Conservation (phyloP, 2,888 invertebrate genomes). For the Sesia bembeciformis region DNA sequence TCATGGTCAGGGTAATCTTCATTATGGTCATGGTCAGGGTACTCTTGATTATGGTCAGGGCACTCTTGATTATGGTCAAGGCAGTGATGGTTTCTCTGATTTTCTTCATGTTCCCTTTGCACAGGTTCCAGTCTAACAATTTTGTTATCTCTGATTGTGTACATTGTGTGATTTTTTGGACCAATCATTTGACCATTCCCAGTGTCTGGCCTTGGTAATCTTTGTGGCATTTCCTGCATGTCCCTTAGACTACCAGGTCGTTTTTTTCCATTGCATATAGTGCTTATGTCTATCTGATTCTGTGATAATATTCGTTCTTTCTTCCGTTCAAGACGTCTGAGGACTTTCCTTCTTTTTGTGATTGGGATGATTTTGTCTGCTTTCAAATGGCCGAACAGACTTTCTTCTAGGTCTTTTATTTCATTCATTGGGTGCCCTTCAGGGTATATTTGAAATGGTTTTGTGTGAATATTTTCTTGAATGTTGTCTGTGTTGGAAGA, state of each 20-base stretch:
- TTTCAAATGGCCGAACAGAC: conserved; percentile 59
- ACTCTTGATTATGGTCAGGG: too few species aligned
- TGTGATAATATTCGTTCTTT: conserved; percentile 37
- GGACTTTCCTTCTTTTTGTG: conserved; percentile 57
- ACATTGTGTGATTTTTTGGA: conserved; percentile 51
- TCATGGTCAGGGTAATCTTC: too few species aligned
- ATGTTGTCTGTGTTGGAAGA: conserved; percentile 23
- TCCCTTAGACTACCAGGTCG: conserved; percentile 60
- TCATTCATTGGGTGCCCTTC: conserved; percentile 70
- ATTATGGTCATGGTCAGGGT: too few species aligned
- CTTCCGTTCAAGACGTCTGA: conserved; percentile 59
- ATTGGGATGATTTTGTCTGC: conserved; percentile 44
- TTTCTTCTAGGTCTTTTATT: conserved; percentile 61
- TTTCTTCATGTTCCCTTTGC: conserved; percentile 8
- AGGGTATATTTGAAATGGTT: conserved; percentile 35
- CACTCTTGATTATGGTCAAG: too few species aligned
- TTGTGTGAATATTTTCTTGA: conserved; percentile 21
- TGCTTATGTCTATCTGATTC: conserved; percentile 23
- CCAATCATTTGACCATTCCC: conserved; percentile 24
- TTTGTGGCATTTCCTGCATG: conserved; percentile 31
- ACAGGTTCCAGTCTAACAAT: conserved; percentile 57
- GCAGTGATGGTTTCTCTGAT: not conserved
- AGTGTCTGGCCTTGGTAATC: conserved; percentile 10
- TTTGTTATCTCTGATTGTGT: conserved; percentile 65
- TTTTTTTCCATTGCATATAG: conserved; percentile 11